phyloP scores from a whole-genome alignment of 2,797 vertebrate genomes.

The Heteromormyrus szaboi region DNA sequence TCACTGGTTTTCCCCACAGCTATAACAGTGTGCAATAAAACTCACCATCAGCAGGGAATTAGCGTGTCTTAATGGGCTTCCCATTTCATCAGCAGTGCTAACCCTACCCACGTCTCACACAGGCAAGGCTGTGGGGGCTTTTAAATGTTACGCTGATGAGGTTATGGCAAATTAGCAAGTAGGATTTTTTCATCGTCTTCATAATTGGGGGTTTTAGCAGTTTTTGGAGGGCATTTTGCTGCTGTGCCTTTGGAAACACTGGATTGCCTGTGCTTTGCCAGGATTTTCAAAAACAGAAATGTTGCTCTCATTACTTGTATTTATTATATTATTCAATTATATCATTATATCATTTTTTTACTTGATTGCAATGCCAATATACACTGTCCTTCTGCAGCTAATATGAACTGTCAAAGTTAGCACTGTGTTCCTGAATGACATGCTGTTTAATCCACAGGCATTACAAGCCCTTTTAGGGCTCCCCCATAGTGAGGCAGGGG shows the following conservation, averaged over 20 bases:
- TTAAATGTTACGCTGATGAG: neutral
- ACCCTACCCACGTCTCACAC: neutral
- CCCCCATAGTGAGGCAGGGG: slow-evolving; percentile 7
- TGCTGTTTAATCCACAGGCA: neutral
- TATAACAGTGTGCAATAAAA: neutral
- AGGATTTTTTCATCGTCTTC: neutral
- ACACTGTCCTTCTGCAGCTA: neutral
- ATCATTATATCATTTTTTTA: neutral
- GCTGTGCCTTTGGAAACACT: neutral
- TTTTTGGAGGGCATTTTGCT: neutral
- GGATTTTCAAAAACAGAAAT: neutral
- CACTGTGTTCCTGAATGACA: neutral
- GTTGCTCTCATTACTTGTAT: neutral
- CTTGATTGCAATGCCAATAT: neutral
- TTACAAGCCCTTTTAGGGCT: neutral
- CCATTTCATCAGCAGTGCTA: neutral
- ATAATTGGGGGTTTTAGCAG: neutral
- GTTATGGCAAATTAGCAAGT: slow-evolving; percentile 6
- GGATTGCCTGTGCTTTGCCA: neutral
- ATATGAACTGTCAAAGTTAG: neutral
- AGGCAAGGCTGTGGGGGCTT: neutral
- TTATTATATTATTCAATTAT: neutral
- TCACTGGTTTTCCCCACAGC: neutral
- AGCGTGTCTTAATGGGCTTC: neutral
- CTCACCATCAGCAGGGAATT: neutral